phyloP scores from a whole-genome alignment of 2,888 invertebrate genomes.

The Priocnemis perturbator region DNA sequence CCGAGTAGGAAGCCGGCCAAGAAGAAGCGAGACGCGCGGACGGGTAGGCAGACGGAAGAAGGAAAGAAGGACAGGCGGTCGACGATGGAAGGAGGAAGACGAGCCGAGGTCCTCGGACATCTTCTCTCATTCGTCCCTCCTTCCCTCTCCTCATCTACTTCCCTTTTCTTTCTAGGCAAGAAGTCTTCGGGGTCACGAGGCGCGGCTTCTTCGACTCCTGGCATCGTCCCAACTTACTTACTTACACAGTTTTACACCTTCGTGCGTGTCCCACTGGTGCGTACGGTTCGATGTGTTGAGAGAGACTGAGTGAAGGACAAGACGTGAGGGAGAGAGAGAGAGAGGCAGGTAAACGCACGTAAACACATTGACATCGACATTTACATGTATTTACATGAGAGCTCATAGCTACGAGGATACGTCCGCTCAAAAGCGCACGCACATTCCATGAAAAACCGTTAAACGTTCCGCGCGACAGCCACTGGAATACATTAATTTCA shows the following conservation, averaged over 20 bases:
- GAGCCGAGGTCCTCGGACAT: not conserved
- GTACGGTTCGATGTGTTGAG: no score
- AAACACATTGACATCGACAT: no score
- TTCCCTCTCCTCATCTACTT: not conserved
- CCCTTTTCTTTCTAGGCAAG: constrained; percentile 21
- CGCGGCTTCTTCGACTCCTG: constrained; percentile 7
- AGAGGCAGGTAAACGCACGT: no score
- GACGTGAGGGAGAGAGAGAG: no score
- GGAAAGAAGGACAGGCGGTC: not conserved
- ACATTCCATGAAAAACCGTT: constrained; percentile 75
- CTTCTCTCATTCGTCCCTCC: not conserved
- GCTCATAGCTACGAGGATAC: not conserved
- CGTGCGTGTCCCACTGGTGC: no score
- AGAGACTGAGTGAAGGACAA: no score
- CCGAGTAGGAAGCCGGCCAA: not conserved
- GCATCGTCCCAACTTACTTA: not conserved
- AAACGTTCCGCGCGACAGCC: constrained; percentile 63
- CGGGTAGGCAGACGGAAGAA: constrained; percentile 1
- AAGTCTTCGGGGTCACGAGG: constrained; percentile 26
- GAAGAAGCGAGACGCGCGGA: constrained; percentile 1
- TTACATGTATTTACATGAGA: no score
- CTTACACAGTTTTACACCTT: not conserved
- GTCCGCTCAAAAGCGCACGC: not conserved
- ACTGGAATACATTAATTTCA: constrained; percentile 59
- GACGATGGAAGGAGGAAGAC: no score